phyloP scores from a whole-genome alignment of 1,140 invertebrate genomes.

The Diachasmimorpha longicaudata region DNA sequence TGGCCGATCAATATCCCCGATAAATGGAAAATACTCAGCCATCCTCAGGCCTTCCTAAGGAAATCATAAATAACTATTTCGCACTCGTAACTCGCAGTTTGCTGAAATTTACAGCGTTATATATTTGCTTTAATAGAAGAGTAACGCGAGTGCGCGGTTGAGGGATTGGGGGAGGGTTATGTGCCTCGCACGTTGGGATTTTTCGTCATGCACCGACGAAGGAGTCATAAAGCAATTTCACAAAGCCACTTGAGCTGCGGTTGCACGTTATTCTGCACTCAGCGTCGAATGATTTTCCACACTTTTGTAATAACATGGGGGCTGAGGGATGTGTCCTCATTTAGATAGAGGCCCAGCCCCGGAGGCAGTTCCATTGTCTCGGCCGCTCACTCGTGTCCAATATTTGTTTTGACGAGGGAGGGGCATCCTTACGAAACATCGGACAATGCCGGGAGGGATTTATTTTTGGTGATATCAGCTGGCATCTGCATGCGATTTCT shows the following conservation, averaged over 20 bases:
- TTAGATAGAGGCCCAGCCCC: neutral
- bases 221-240: neutral
- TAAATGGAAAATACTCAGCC: neutral
- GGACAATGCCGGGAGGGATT: neutral
- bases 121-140: slow-evolving; percentile 33
- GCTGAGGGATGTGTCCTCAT: neutral
- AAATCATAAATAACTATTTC: slow-evolving; percentile 27
- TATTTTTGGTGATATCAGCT: neutral
- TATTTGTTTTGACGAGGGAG: neutral
- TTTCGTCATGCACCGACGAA: neutral
- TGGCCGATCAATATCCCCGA: neutral
- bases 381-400: neutral
- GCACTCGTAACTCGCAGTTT: slow-evolving; percentile 13
- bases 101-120: slow-evolving; percentile 31
- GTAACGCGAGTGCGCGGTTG: slow-evolving; percentile 15
- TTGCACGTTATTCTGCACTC: neutral
- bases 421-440: neutral
- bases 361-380: neutral
- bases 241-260: neutral
- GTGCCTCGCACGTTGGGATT: neutral
- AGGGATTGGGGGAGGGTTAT: neutral
- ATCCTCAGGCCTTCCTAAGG: neutral
- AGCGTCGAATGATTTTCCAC: neutral
- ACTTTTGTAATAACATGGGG: neutral
- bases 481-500: neutral